A percentile compares a stretch with the other conserved stretches of the same genome.
phyloP scores from a whole-genome alignment of 2,888 invertebrate species.

The Hyalella azteca region DNA sequence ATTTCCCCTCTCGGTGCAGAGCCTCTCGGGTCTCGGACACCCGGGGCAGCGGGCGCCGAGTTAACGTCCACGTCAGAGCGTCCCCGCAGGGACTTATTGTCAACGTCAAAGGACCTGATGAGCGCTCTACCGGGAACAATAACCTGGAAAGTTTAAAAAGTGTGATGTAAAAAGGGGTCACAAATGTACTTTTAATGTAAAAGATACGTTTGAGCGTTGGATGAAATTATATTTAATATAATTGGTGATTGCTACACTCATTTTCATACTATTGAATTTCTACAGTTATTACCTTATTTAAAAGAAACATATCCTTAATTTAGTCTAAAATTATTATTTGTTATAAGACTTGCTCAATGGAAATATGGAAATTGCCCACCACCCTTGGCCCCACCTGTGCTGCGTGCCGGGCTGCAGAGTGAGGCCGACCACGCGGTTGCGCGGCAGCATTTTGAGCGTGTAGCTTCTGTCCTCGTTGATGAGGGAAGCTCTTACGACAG shows the following conservation, averaged over 20 bases:
- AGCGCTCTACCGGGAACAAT: constrained; percentile 1
- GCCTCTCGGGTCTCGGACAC: constrained; percentile 4
- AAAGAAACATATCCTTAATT: not conserved
- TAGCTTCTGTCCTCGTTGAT: constrained; percentile 15
- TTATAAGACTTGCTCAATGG: not conserved
- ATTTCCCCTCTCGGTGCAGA: not conserved
- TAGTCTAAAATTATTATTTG: not conserved
- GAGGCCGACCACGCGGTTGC: constrained; percentile 7
- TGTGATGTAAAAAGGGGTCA: too few relatives aligned
- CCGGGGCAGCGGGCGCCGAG: not conserved
- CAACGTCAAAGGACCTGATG: not conserved
- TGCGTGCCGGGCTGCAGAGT: constrained; percentile 13
- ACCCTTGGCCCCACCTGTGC: not conserved
- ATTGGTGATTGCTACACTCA: too few relatives aligned
- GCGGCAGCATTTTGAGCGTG: constrained; percentile 13
- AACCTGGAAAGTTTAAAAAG: too few relatives aligned
- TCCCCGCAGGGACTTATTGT: constrained; percentile 7
- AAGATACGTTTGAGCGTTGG: too few relatives aligned
- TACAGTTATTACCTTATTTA: not conserved
- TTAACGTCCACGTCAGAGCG: not conserved
- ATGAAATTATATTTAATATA: too few relatives aligned
- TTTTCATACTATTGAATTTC: too few relatives aligned
- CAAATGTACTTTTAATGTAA: too few relatives aligned
- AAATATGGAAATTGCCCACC: not conserved
- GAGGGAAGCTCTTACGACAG: constrained; percentile 9